phyloP scores from a whole-genome alignment of 2,113 vertebrate genomes.

The Eulemur rufifrons region DNA sequence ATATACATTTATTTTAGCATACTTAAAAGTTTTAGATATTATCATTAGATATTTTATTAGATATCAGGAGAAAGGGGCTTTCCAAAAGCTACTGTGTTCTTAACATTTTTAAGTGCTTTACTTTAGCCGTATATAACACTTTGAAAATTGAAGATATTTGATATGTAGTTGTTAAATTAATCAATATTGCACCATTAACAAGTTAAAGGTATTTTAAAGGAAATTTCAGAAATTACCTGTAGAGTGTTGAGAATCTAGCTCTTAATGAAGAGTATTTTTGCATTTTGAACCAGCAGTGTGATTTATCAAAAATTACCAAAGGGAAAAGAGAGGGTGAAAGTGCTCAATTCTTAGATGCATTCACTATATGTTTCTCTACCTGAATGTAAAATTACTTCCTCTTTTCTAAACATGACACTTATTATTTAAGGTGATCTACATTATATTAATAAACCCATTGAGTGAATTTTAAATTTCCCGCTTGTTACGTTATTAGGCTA shows the following conservation, averaged over 20 bases:
- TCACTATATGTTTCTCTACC: neutral
- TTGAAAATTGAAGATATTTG: neutral
- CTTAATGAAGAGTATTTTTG: neutral
- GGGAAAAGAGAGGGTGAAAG: rapidly evolving
- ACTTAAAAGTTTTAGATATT: neutral
- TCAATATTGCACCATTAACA: neutral
- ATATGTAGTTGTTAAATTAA: neutral
- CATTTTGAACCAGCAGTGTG: neutral
- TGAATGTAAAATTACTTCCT: neutral
- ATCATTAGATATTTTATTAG: neutral
- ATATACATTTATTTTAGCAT: neutral
- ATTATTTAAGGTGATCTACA: neutral
- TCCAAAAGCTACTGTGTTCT: neutral
- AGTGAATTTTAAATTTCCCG: neutral
- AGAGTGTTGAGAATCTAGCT: neutral
- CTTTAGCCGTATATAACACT: neutral
- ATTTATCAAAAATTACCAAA: neutral
- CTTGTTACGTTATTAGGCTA: neutral
- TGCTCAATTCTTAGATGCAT: neutral
- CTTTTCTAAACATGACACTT: neutral
- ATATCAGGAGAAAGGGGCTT: neutral
- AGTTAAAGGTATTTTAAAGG: neutral
- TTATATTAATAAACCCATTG: neutral
- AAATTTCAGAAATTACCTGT: neutral
- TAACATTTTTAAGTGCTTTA: neutral